A percentile compares a stretch with the other conserved stretches of the same genome.
phyloP scores from a whole-genome alignment of 2,113 vertebrate species.

The Ailuropoda melanoleuca region DNA sequence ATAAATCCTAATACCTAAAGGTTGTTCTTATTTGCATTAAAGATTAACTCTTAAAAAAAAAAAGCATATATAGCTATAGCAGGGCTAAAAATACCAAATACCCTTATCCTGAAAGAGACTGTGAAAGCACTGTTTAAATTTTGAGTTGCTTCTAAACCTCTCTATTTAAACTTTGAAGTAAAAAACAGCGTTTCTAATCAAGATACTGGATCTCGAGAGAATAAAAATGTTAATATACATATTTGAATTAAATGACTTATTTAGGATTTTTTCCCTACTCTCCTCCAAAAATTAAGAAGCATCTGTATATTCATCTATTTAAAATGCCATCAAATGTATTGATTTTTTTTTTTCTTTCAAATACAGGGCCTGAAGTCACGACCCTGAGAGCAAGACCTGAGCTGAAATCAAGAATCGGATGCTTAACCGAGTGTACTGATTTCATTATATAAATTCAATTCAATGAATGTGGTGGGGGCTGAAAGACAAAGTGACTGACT shows the following conservation, averaged over 20 bases:
- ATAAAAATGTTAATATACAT: conserved; percentile 13
- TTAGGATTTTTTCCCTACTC: background rate
- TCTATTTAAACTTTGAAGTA: background rate
- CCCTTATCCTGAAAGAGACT: background rate
- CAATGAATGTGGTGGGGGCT: background rate
- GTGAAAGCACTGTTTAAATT: background rate
- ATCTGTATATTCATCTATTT: background rate
- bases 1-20: background rate
- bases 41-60: background rate
- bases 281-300: background rate
- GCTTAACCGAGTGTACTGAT: background rate
- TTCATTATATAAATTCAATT: conserved; percentile 34
- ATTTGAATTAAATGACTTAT: conserved; percentile 6
- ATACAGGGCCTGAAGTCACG: background rate
- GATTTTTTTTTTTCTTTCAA: background rate
- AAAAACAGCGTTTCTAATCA: background rate
- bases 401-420: background rate
- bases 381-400: background rate
- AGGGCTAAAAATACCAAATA: conserved; percentile 7
- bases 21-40: background rate
- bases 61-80: background rate
- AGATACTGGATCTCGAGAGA: background rate
- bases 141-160: background rate
- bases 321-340: background rate
- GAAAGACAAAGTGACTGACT: background rate